Percentiles rank a stretch among this genome's conserved stretches.
phyloP scores from a whole-genome alignment of 2,113 vertebrate genomes.

The Xerus inauris region DNA sequence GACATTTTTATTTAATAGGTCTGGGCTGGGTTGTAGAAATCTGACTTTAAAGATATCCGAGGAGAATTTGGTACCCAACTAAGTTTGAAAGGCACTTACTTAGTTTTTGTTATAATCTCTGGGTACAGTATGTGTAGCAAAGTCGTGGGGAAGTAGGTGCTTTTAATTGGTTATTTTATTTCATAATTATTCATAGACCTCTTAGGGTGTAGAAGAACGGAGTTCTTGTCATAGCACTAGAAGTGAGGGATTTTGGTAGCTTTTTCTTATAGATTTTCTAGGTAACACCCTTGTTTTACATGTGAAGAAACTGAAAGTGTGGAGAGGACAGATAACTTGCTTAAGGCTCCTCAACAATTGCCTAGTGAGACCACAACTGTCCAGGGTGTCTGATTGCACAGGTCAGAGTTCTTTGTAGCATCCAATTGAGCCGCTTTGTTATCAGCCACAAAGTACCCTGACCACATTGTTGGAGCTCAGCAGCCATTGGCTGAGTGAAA shows the following conservation, averaged over 20 bases:
- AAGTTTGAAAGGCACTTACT: not conserved
- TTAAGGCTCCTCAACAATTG: not conserved
- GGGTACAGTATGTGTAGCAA: not conserved
- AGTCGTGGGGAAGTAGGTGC: not conserved
- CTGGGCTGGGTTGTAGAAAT: not conserved
- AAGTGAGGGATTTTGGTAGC: not conserved
- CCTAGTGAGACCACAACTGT: not conserved
- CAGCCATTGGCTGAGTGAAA: not conserved
- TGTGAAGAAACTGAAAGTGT: not conserved
- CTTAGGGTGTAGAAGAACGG: not conserved
- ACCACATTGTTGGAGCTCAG: not conserved
- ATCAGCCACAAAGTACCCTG: not conserved
- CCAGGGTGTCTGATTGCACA: not conserved
- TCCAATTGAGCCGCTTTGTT: accelerated
- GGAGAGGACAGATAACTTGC: not conserved
- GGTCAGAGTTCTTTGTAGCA: not conserved
- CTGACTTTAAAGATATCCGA: slow-evolving; percentile 10
- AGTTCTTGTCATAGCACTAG: not conserved
- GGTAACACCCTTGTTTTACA: not conserved
- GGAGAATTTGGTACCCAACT: not conserved
- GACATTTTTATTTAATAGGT: not conserved
- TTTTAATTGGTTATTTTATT: slow-evolving; percentile 37
- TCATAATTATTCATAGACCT: not conserved
- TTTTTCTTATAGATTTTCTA: not conserved
- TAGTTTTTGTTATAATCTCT: not conserved